Evolutionary conservation across 2,113 vertebrate species (phyloP).

Genomic region (Mus pahari): DNA sequence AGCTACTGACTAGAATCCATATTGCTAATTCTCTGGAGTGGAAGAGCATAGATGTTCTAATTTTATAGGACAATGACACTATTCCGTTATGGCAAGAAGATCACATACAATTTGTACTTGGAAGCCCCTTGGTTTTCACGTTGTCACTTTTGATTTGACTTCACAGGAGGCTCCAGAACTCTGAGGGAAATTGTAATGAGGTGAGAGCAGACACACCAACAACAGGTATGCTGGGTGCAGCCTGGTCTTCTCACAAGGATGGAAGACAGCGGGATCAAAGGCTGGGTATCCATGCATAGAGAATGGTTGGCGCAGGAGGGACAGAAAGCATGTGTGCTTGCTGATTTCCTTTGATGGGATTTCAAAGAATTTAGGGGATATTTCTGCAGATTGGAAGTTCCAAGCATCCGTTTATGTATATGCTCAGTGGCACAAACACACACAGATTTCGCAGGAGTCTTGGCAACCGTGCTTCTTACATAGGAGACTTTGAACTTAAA

Average conservation of each 20-base stretch:
- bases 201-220: background rate
- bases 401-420: slow-evolving; percentile 30
- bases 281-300: background rate
- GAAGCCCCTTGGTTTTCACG: slow-evolving; percentile 70
- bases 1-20: slow-evolving; percentile 20
- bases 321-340: slow-evolving; percentile 47
- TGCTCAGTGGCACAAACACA: background rate
- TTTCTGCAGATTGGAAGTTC: slow-evolving; percentile 37
- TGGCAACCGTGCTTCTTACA: background rate
- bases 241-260: slow-evolving; percentile 24
- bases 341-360: slow-evolving; percentile 60
- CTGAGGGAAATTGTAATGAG: slow-evolving; percentile 68
- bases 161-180: slow-evolving; percentile 39
- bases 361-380: slow-evolving; percentile 62
- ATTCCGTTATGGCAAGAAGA: slow-evolving; percentile 71
- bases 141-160: slow-evolving; percentile 74
- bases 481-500: background rate
- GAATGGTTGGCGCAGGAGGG: background rate
- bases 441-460: background rate
- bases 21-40: slow-evolving; percentile 66
- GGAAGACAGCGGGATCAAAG: slow-evolving; percentile 61
- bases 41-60: slow-evolving; percentile 50
- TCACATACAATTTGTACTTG: slow-evolving; percentile 71
- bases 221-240: slow-evolving; percentile 54
- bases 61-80: slow-evolving; percentile 69